A percentile compares a stretch with the other conserved stretches of the same genome.
These are phyloP conservation scores for Pycnomerus fuliginosus DNA, from an alignment of 2,888 invertebrate genomes.

Conservation along the genomic window DNA sequence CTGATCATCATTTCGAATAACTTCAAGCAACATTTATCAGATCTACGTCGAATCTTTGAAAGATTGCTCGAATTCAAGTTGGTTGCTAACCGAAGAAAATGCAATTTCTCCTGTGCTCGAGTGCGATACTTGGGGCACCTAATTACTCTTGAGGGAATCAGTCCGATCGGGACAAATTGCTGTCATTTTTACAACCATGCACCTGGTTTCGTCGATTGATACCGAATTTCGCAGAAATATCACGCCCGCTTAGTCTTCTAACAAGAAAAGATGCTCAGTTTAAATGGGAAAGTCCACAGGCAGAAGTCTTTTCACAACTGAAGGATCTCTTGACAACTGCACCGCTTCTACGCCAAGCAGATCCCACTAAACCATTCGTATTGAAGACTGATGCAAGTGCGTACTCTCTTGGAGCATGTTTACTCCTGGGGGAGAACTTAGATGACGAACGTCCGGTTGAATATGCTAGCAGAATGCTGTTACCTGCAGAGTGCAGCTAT, in stretches of 20 bases:
- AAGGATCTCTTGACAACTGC: conserved; percentile 20
- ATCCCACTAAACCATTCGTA: neutral
- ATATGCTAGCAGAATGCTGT: conserved; percentile 36
- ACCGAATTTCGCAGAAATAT: conserved; percentile 19
- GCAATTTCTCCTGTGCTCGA: conserved; percentile 17
- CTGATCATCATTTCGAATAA: conserved; percentile 8
- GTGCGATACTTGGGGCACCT: conserved; percentile 25
- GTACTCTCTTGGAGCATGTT: conserved; percentile 28
- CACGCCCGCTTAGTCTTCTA: conserved; percentile 9
- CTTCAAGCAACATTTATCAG: neutral
- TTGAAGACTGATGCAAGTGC: neutral
- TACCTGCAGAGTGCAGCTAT: conserved; percentile 32
- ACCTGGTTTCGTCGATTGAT: conserved; percentile 28
- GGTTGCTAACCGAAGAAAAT: conserved; percentile 23
- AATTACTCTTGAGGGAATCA: conserved; percentile 12
- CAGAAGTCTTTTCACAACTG: too few relatives aligned
- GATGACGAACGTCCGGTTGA: conserved; percentile 30
- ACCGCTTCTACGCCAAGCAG: neutral
- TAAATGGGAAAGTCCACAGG: conserved; percentile 22
- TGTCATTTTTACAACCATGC: conserved; percentile 28
- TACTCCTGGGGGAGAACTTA: conserved; percentile 30
- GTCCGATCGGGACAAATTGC: conserved; percentile 28
- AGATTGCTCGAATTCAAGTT: conserved; percentile 20
- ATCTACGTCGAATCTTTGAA: conserved; percentile 8
- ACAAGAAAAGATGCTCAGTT: conserved; percentile 7